Conservation (phyloP, 92 coral and sea anemone genomes). For the Pocillopora meandrina region DNA sequence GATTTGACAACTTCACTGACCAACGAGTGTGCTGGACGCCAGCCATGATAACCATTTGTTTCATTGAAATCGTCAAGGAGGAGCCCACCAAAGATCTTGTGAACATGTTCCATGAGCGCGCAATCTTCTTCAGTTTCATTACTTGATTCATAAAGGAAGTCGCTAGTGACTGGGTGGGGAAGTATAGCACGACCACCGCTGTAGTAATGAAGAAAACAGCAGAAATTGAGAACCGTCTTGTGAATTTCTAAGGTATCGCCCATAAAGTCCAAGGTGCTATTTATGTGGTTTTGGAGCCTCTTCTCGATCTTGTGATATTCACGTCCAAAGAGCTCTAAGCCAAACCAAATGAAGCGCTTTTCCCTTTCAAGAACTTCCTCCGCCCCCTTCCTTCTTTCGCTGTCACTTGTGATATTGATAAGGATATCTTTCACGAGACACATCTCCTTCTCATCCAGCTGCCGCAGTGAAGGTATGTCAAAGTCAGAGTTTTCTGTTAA, state of each 20-base stretch:
- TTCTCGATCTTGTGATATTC: slow-evolving; percentile 56
- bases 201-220: slow-evolving; percentile 63
- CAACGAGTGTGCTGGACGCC: slow-evolving; percentile 75
- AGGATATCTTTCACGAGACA: slow-evolving; percentile 48
- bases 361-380: slow-evolving; percentile 58
- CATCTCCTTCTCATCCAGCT: slow-evolving; percentile 50
- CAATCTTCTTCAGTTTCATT: slow-evolving; percentile 12
- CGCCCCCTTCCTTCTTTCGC: slow-evolving; percentile 40
- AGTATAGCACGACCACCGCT: slow-evolving; percentile 50
- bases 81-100: slow-evolving; percentile 63
- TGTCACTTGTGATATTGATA: slow-evolving; percentile 48
- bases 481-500: neutral
- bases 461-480: slow-evolving; percentile 44
- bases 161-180: slow-evolving; percentile 56
- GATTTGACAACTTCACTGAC: slow-evolving; percentile 66
- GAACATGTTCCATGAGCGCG: slow-evolving; percentile 25
- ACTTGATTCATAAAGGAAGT: slow-evolving; percentile 46
- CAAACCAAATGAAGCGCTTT: slow-evolving; percentile 70
- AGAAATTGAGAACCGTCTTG: slow-evolving; percentile 51
- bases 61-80: slow-evolving; percentile 60
- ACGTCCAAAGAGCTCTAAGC: slow-evolving; percentile 67
- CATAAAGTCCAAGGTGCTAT: slow-evolving; percentile 33
- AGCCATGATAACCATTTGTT: slow-evolving; percentile 55
- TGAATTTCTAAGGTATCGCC: slow-evolving; percentile 10
- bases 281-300: slow-evolving; percentile 53